Percentiles rank a stretch among this genome's conserved stretches.
phyloP scores from a whole-genome alignment of 1,140 invertebrate genomes.

The Drosophila elegans region DNA sequence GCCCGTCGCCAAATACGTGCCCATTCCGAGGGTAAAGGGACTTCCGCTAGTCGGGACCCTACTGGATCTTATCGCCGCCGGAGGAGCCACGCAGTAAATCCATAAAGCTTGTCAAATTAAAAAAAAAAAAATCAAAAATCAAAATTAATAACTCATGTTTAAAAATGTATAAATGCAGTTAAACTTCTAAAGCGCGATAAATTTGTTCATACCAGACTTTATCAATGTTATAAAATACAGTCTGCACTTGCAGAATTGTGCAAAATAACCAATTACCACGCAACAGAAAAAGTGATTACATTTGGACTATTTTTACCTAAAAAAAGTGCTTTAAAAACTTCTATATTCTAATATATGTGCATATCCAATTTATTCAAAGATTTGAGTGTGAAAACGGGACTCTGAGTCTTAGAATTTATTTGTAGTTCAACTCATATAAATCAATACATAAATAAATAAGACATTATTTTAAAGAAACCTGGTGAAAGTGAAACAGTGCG shows the following conservation, averaged over 20 bases:
- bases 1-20: slow-evolving; percentile 43
- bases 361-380: too few relatives aligned
- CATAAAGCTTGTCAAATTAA: neutral
- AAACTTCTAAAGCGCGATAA: too few relatives aligned
- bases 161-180: neutral
- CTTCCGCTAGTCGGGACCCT: slow-evolving; percentile 87
- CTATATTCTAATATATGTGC: neutral
- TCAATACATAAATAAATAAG: too few relatives aligned
- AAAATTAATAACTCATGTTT: neutral
- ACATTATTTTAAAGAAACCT: neutral
- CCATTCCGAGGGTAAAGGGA: slow-evolving; percentile 78
- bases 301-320: neutral
- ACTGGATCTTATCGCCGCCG: slow-evolving; percentile 86
- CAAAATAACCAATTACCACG: too few relatives aligned
- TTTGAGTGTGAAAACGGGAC: too few relatives aligned
- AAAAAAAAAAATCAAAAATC: neutral
- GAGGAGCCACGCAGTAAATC: slow-evolving; percentile 85
- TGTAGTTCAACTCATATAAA: too few relatives aligned
- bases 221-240: neutral
- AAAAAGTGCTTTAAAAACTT: neutral
- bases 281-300: slow-evolving; percentile 1
- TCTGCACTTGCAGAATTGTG: neutral
- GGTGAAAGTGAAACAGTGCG: neutral
- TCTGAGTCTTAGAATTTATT: too few relatives aligned
- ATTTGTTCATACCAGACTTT: neutral